Conservation (phyloP, 2,113 vertebrate species). For the Haemorhous mexicanus region DNA sequence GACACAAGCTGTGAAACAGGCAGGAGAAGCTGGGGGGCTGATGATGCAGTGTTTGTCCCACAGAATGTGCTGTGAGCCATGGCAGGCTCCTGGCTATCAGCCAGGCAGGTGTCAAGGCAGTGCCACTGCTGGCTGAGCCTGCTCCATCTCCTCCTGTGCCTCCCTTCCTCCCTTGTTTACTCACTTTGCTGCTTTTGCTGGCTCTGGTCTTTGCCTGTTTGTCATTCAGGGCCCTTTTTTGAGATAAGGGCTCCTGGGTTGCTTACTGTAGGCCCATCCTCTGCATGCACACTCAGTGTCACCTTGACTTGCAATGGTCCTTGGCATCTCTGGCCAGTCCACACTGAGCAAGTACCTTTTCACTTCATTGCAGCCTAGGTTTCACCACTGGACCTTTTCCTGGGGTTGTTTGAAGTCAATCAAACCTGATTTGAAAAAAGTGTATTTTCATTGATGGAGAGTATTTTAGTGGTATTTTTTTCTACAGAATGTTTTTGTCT, state of each 20-base stretch:
- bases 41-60: not conserved
- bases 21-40: not conserved
- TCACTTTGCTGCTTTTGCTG: not conserved
- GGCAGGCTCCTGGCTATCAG: not conserved
- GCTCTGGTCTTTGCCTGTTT: not conserved
- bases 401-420: not conserved
- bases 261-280: too few relatives aligned
- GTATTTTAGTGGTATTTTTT: not conserved
- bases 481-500: not conserved
- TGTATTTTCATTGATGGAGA: not conserved
- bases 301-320: not conserved
- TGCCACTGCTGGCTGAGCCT: not conserved
- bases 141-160: not conserved
- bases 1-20: not conserved
- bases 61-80: accelerated
- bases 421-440: not conserved
- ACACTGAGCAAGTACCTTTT: not conserved
- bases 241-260: not conserved
- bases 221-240: not conserved
- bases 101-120: not conserved
- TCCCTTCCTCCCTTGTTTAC: not conserved
- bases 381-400: not conserved
- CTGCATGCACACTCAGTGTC: accelerated
- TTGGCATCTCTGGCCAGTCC: not conserved
- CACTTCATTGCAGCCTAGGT: not conserved